Conservation (phyloP, 2,888 invertebrate genomes). For the Agrotis puta region DNA sequence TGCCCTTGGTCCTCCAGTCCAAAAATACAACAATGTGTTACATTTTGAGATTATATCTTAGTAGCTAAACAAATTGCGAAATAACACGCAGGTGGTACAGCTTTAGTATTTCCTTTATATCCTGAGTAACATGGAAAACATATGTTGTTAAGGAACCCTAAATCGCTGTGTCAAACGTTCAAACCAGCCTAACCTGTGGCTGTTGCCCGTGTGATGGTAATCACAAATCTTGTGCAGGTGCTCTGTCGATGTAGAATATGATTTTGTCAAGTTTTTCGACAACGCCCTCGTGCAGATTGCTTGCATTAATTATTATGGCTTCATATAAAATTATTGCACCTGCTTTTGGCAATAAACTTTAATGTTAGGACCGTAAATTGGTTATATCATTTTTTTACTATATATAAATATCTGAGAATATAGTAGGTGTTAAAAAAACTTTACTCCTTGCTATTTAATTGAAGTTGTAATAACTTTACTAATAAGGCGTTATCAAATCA, state of each 20-base stretch:
- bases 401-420: constrained; percentile 17
- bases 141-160: constrained; percentile 36
- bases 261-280: constrained; percentile 74
- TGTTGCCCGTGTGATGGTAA: constrained; percentile 37
- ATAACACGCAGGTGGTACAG: constrained; percentile 46
- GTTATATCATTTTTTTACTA: constrained; percentile 32
- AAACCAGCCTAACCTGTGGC: constrained; percentile 44
- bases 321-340: constrained; percentile 71
- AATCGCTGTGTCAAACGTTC: constrained; percentile 46
- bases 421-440: background rate
- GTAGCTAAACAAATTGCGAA: constrained; percentile 24
- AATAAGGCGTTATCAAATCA: constrained; percentile 28
- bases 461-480: constrained; percentile 26
- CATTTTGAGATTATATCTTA: constrained; percentile 34
- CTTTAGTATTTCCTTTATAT: constrained; percentile 41
- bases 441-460: background rate
- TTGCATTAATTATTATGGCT: constrained; percentile 69
- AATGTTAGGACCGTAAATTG: constrained; percentile 55
- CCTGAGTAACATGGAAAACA: constrained; percentile 21
- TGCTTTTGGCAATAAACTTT: constrained; percentile 63
- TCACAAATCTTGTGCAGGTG: constrained; percentile 72
- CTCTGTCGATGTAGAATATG: constrained; percentile 65
- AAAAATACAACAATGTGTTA: constrained; percentile 26
- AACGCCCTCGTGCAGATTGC: constrained; percentile 69
- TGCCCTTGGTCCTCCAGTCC: background rate